Base-by-base conservation (phyloP, 1,140 invertebrate genomes). In the Druon quercuslanigerum region DNA sequence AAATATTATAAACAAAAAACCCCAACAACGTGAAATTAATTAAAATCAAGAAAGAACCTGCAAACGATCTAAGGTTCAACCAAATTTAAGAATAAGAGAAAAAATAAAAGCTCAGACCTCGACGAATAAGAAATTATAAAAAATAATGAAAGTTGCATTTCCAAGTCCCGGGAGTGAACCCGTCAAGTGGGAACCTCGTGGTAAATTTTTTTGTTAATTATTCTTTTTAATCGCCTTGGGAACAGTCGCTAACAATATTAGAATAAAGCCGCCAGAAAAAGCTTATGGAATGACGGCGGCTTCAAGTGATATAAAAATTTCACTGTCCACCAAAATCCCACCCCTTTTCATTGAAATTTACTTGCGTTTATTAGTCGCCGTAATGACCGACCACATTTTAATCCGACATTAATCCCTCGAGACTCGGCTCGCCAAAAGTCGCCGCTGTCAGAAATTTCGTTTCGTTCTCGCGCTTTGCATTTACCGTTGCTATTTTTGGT, bases 361-460 rank as follows among this genome's bases (percentile, higher is more conserved):
- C 14, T 66, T 25, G 60, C 60, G 60, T 66, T 66, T 51, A 82
- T 84, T 84, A 84, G 81, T 76, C 75, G 54, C 73, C 73, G 76
- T 82, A 79, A 82, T 82, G 78, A 84, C 81, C 74, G 74, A 71
- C 74, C 77, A 76, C 79, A 79, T 83, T 84, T 86, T 85, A 86
- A 87, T 86, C 86, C 80, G 83, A 82, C 83, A 79, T 79, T 84
- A 84, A 84, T 84, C 83, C 81, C 83, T 73, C 70, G 79, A 76
- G 79, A 66, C 71, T 66, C 60, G 60, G 20, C 13, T 13, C 20
- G 60, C 60, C 60, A n/a, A 66, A 66, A 66, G 72, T 73, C 33
- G 17, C 51, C 33, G 51, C 51, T 73, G 72, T 76, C 72, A 70
- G 56, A 52, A 56, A 76, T 56, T 76, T 76, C 75, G 52, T 77